A percentile compares a stretch with the other conserved stretches of the same genome.
Evolutionary conservation across 2,888 invertebrate genomes (phyloP).

Genomic region (Liodrosophila aerea): DNA sequence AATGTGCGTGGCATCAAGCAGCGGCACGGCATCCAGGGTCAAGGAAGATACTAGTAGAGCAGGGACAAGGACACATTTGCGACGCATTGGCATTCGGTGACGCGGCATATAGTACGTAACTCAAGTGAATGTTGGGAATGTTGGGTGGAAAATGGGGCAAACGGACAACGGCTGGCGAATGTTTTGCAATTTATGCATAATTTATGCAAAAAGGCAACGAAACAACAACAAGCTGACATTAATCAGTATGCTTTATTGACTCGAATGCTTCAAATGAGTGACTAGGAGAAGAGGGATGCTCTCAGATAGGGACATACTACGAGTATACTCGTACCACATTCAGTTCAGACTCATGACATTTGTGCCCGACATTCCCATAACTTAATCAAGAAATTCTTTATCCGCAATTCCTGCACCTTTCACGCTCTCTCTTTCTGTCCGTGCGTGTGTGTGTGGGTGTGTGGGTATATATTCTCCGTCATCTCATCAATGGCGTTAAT

Average conservation of each 20-base stretch:
- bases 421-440: not conserved
- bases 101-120: not conserved
- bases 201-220: conserved; percentile 57
- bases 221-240: conserved; percentile 65
- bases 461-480: conserved; percentile 1
- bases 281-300: conserved; percentile 5
- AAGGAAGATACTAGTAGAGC: too few relatives aligned
- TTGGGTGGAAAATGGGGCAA: not conserved
- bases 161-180: conserved; percentile 39
- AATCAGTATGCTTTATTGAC: conserved; percentile 72
- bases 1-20: conserved; percentile 30
- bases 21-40: conserved; percentile 2
- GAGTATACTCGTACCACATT: conserved; percentile 1
- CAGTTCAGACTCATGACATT: conserved; percentile 35
- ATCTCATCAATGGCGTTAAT: conserved; percentile 59
- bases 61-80: conserved; percentile 32
- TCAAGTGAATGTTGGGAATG: too few relatives aligned
- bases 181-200: conserved; percentile 65
- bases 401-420: conserved; percentile 4
- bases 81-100: conserved; percentile 30
- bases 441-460: too few relatives aligned
- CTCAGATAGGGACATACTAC: not conserved
- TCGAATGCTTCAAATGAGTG: conserved; percentile 25
- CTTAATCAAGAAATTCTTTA: conserved; percentile 75
- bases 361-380: conserved; percentile 61